These are phyloP conservation scores for Himalopsyche japonica DNA, from an alignment of 2,888 invertebrate genomes.

Conservation along the genomic window DNA sequence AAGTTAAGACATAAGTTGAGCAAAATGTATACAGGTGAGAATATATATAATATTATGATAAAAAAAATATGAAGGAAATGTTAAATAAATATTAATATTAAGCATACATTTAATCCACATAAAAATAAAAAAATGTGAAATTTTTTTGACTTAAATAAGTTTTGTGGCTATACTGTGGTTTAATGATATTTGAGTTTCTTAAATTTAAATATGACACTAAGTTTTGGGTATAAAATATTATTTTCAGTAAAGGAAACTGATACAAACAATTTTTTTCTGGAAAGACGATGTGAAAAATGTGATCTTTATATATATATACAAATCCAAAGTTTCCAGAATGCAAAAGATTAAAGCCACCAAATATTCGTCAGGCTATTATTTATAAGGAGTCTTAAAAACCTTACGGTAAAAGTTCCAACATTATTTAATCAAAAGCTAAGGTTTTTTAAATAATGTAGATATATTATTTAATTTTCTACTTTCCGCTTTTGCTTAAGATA, in stretches of 20 bases:
- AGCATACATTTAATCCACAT: too few relatives aligned
- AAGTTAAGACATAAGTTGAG: too few relatives aligned
- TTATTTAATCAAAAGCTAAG: slow-evolving; percentile 29
- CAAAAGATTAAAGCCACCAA: neutral
- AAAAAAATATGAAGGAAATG: too few relatives aligned
- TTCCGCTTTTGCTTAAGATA: neutral
- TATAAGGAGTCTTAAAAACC: slow-evolving; percentile 4
- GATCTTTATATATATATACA: neutral
- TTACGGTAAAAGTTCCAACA: slow-evolving; percentile 20
- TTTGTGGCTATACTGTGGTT: neutral
- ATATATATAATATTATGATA: too few relatives aligned
- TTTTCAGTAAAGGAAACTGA: neutral
- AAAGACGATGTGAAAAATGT: neutral
- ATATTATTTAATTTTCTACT: slow-evolving; percentile 21
- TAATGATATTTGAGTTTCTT: neutral
- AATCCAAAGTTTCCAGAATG: neutral
- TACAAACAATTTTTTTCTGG: neutral
- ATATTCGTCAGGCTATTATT: neutral
- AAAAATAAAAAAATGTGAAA: neutral
- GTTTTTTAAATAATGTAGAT: neutral
- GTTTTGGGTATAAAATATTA: neutral
- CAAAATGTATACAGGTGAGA: too few relatives aligned
- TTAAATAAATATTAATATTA: too few relatives aligned
- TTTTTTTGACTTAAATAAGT: neutral
- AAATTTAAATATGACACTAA: neutral